Percentiles rank a stretch among this genome's conserved stretches.
phyloP scores from a whole-genome alignment of 2,888 invertebrate species.

The Xanthia togata region DNA sequence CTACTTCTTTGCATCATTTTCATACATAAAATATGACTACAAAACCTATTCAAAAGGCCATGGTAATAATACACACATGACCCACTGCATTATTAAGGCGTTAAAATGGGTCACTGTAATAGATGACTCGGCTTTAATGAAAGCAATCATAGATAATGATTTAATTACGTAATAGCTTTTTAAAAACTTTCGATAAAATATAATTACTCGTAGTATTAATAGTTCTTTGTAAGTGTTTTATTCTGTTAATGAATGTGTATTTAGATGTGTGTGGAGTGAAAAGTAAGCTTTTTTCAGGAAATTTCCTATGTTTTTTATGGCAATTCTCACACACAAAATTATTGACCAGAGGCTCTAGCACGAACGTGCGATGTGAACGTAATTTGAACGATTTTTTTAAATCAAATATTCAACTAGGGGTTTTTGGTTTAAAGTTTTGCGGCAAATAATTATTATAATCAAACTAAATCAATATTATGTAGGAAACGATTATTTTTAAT shows the following conservation, averaged over 20 bases:
- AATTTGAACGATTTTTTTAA: background rate
- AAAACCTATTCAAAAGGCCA: conserved; percentile 7
- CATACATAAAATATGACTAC: background rate
- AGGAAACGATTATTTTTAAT: background rate
- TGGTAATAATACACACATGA: conserved; percentile 9
- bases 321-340: background rate
- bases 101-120: conserved; percentile 50
- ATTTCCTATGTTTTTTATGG: background rate
- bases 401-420: background rate
- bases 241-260: background rate
- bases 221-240: conserved; percentile 30
- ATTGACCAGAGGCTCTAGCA: background rate
- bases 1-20: background rate
- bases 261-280: background rate
- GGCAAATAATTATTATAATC: background rate
- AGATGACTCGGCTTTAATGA: conserved; percentile 52
- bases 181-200: conserved; percentile 48
- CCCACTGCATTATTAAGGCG: conserved; percentile 42
- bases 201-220: conserved; percentile 52
- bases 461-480: background rate
- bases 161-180: conserved; percentile 64
- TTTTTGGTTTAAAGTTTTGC: background rate
- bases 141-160: conserved; percentile 61
- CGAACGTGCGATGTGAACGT: background rate
- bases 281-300: background rate